Conservation (phyloP, 2,113 vertebrate species). For the Oreamnos americanus region DNA sequence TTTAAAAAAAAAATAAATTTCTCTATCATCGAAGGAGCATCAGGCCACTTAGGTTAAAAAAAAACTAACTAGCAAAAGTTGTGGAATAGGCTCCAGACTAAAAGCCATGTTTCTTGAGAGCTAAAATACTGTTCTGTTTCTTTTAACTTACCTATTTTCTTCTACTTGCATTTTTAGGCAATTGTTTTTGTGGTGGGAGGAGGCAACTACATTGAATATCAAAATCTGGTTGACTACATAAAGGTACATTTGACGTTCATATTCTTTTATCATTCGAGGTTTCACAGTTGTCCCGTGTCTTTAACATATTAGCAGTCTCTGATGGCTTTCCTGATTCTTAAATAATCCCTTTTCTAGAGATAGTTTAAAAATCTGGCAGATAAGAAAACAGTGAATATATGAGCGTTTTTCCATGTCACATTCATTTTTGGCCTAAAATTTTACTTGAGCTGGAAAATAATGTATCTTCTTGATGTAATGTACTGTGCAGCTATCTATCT, state of each 20-base stretch:
- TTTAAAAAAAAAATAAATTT: not conserved
- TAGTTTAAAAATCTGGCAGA: not conserved
- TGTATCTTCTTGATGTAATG: not conserved
- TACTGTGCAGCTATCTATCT: not conserved
- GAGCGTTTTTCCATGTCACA: not conserved
- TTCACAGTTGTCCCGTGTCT: not conserved
- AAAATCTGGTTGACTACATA: slow-evolving; percentile 96
- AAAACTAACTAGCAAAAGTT: not conserved
- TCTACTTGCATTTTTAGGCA: slow-evolving; percentile 83
- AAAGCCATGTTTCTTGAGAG: not conserved
- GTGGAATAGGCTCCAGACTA: not conserved
- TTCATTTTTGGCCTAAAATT: slow-evolving; percentile 13
- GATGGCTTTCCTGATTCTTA: not conserved
- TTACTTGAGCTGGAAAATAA: slow-evolving; percentile 3
- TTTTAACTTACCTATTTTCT: not conserved
- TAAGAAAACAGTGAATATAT: not conserved
- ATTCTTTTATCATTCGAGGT: not conserved
- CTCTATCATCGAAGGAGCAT: not conserved
- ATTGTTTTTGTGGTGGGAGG: slow-evolving; percentile 98
- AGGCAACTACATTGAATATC: slow-evolving; percentile 99
- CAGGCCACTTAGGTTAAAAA: not conserved
- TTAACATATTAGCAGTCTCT: not conserved
- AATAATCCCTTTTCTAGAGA: not conserved
- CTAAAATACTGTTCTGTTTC: not conserved
- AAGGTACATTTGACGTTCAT: slow-evolving; percentile 80